Evolutionary conservation across 2,797 vertebrate genomes (phyloP).

Genomic region (Enoplosus armatus): DNA sequence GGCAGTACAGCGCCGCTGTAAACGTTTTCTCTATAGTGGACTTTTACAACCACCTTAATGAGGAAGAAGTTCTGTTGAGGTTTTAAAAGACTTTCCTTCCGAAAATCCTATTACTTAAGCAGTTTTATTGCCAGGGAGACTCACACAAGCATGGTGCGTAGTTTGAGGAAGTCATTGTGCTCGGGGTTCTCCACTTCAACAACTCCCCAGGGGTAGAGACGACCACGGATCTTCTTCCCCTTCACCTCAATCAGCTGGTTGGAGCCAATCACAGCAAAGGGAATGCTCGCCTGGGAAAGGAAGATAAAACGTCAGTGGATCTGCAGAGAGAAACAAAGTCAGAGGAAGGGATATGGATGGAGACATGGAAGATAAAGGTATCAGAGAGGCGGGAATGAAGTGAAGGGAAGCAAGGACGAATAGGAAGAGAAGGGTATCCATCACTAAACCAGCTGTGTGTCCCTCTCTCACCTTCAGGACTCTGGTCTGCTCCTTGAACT

Average conservation of each 20-base stretch:
- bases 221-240: constrained; percentile 93
- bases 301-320: constrained; percentile 40
- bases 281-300: constrained; percentile 87
- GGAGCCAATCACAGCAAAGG: constrained; percentile 91
- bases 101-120: neutral
- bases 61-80: constrained; percentile 5
- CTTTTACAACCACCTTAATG: neutral
- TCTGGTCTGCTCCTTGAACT: constrained; percentile 94
- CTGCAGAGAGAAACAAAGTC: constrained; percentile 1
- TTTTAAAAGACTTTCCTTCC: constrained; percentile 16
- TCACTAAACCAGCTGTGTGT: neutral
- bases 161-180: constrained; percentile 94
- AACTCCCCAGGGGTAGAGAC: constrained; percentile 91
- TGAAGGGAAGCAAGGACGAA: constrained; percentile 11
- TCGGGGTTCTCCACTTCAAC: constrained; percentile 95
- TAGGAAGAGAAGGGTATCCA: constrained; percentile 11
- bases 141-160: constrained; percentile 92
- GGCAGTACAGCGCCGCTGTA: constrained; percentile 54
- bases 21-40: neutral
- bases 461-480: constrained; percentile 87
- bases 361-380: constrained; percentile 29
- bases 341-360: neutral
- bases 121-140: constrained; percentile 67
- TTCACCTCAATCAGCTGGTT: constrained; percentile 96
- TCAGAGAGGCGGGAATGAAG: neutral